A percentile compares a stretch with the other conserved stretches of the same genome.
Evolutionary conservation across 2,113 vertebrate species (phyloP).

Genomic region (Ceyx margarethae): DNA sequence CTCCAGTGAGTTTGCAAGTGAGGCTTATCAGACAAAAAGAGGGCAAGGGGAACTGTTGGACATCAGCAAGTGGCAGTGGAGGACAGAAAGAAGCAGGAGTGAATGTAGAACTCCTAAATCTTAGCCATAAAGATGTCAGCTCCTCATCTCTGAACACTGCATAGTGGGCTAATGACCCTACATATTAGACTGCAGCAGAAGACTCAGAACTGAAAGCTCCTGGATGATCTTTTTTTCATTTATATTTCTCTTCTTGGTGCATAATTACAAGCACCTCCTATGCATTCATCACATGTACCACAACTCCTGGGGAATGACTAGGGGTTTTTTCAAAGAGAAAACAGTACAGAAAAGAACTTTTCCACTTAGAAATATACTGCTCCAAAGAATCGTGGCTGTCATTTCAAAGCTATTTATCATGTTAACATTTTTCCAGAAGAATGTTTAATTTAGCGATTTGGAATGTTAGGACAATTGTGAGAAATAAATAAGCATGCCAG

Average conservation of each 20-base stretch:
- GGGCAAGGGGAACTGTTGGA: not conserved
- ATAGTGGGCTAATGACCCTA: not conserved
- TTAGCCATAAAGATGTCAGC: not conserved
- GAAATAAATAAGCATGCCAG: conserved; percentile 28
- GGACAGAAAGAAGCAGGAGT: not conserved
- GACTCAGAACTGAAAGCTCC: not conserved
- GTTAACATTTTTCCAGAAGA: conserved; percentile 45
- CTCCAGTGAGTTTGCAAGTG: not conserved
- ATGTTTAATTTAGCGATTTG: conserved; percentile 35
- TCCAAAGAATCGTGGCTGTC: conserved; percentile 22
- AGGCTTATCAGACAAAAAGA: not conserved
- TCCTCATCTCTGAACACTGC: not conserved
- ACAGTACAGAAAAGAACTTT: not conserved
- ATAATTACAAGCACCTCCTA: not conserved
- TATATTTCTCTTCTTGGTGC: not conserved
- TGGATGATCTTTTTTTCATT: not conserved
- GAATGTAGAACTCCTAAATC: not conserved
- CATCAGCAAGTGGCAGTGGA: not conserved
- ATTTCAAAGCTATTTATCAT: conserved; percentile 7
- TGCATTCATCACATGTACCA: not conserved
- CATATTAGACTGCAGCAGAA: not conserved
- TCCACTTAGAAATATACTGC: conserved; percentile 40
- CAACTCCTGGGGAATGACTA: not conserved
- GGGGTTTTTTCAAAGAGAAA: not conserved
- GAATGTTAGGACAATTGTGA: conserved; percentile 4